Base-by-base conservation (phyloP, 2,113 vertebrate species). In the Helogale parvula region DNA sequence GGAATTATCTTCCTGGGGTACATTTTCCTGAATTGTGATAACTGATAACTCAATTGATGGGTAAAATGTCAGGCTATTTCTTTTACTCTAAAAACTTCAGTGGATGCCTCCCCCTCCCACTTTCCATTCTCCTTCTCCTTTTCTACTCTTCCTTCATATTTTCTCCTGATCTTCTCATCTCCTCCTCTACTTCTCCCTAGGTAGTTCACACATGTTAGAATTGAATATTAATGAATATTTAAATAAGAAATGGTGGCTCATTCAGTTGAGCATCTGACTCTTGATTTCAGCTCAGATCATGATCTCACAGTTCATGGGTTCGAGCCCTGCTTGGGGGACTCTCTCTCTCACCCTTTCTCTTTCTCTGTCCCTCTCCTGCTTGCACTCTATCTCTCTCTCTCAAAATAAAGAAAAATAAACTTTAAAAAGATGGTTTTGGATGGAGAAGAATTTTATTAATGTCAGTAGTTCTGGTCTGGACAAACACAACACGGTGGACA, bases 1-100 rank as follows among this genome's bases (percentile, higher is more conserved):
- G 2, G 16, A 25, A 38, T 84, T 54, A 69, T 76, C 69, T 35
- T 27, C 23, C 81, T 35, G 60, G 10, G 6, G 50, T 71, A 45
- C 25, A 69, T 88, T 81, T 84, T 86, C 16, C 29, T 72, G 41
- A 52, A 71, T 94, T 96, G 83, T 17, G 29, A 45, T 68, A 95
- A 65, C 16, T 88, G 60, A 96, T 90, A 54, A 92, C 68, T 96
- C 76, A 93, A 33, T 85, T 93, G 35, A 25, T 31, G 10, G 15
- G 93, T 88, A 96, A 92, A 68, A 88, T 77, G 47, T 96, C 35
- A 93, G 25, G 76, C 33, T 77, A 35, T 72, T 96, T 69, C 74
- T 47, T 87, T 90, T 52, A 60, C 31, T 71, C 33, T 89, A 71
- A 80, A 69, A 65, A 33, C 2, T 33, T 60, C 19, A 57, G 9